Conservation (phyloP, 1,140 invertebrate genomes). For the Nebria ingens region DNA sequence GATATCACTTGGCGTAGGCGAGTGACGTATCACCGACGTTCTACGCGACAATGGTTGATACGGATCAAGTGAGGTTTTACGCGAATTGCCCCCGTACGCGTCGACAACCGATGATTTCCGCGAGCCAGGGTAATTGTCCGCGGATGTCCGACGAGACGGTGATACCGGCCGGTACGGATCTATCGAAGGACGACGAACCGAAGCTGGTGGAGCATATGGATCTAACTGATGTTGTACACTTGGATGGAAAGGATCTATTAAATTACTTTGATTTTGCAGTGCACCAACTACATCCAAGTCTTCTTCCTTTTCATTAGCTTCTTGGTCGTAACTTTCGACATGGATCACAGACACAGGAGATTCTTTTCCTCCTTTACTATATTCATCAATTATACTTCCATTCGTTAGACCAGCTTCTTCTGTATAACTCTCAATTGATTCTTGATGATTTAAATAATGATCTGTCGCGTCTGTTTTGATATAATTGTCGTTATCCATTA, state of each 20-base stretch:
- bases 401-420: conserved; percentile 28
- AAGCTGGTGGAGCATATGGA: conserved; percentile 16
- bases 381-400: conserved; percentile 17
- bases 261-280: conserved; percentile 28
- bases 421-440: conserved; percentile 37
- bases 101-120: conserved; percentile 25
- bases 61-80: conserved; percentile 15
- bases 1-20: conserved; percentile 12
- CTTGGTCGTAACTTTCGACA: conserved; percentile 31
- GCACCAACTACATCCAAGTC: conserved; percentile 19
- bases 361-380: conserved; percentile 27
- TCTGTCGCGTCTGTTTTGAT: conserved; percentile 27
- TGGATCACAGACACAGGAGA: conserved; percentile 36
- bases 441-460: conserved; percentile 34
- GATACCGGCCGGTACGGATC: conserved; percentile 12
- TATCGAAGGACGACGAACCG: conserved; percentile 16
- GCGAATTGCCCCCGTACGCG: conserved; percentile 12
- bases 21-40: conserved; percentile 18
- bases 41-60: conserved; percentile 12
- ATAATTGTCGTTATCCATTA: conserved; percentile 20
- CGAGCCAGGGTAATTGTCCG: conserved; percentile 16
- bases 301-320: conserved; percentile 22
- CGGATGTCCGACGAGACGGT: conserved; percentile 17
- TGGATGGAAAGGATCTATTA: conserved; percentile 33
- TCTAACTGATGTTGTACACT: conserved; percentile 19